phyloP scores from a whole-genome alignment of 2,113 vertebrate species.

The Thoracochromis brauschi region DNA sequence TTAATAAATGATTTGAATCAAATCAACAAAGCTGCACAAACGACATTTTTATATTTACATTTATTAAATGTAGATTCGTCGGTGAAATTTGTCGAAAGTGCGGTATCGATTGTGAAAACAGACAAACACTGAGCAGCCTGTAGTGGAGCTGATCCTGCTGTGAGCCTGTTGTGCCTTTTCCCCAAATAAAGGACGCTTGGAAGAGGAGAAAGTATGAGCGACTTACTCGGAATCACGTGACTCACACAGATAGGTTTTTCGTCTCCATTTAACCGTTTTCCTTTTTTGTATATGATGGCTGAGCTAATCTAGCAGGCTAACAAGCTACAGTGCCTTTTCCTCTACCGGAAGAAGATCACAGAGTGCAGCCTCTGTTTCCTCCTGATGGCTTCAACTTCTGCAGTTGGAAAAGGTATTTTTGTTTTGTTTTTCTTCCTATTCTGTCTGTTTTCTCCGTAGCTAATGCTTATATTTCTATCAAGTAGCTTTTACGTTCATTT shows the following conservation, averaged over 20 bases:
- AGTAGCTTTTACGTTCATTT: neutral
- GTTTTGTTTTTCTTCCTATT: neutral
- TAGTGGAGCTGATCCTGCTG: neutral
- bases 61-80: neutral
- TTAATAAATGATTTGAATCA: neutral
- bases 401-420: constrained; percentile 1
- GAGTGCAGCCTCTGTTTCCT: neutral
- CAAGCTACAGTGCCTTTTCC: neutral
- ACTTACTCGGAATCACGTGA: neutral
- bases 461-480: neutral
- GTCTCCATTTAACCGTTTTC: neutral
- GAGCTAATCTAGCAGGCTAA: neutral
- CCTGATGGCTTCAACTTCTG: constrained; percentile 41
- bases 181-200: neutral
- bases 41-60: neutral
- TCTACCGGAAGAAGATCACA: neutral
- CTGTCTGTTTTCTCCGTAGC: neutral
- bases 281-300: neutral
- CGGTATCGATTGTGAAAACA: neutral
- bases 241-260: neutral
- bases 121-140: constrained; percentile 24
- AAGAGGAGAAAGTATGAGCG: neutral
- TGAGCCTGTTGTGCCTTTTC: neutral
- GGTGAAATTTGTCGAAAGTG: constrained; percentile 52
- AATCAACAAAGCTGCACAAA: neutral